Evolutionary conservation across 1,140 invertebrate genomes (phyloP).

Genomic region (Drosophila nannoptera): DNA sequence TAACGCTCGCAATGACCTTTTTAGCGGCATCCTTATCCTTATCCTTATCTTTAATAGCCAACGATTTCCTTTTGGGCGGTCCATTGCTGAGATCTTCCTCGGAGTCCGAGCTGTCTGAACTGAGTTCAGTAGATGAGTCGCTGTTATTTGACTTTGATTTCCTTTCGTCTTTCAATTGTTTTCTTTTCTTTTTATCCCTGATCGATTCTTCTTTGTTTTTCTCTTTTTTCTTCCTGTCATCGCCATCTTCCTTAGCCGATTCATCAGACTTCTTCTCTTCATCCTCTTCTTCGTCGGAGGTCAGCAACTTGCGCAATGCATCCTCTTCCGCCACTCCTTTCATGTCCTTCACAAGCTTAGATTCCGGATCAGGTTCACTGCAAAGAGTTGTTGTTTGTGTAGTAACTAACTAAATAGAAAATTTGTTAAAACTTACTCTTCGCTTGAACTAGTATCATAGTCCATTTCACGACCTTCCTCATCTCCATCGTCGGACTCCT

Average conservation of each 20-base stretch:
- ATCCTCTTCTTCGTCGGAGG: slow-evolving; percentile 94
- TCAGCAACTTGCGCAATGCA: slow-evolving; percentile 89
- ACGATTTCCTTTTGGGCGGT: slow-evolving; percentile 75
- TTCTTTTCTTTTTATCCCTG: slow-evolving; percentile 83
- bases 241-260: slow-evolving; percentile 81
- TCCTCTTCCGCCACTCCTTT: slow-evolving; percentile 94
- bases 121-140: slow-evolving; percentile 86
- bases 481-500: slow-evolving; percentile 98
- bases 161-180: slow-evolving; percentile 83
- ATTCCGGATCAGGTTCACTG: slow-evolving; percentile 88
- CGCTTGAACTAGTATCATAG: slow-evolving; percentile 91
- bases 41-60: slow-evolving; percentile 58
- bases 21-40: slow-evolving; percentile 57
- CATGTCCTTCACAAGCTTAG: slow-evolving; percentile 85
- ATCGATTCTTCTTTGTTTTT: slow-evolving; percentile 82
- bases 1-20: slow-evolving; percentile 66
- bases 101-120: slow-evolving; percentile 86
- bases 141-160: slow-evolving; percentile 79
- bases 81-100: slow-evolving; percentile 80
- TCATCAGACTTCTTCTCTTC: slow-evolving; percentile 85
- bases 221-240: slow-evolving; percentile 83
- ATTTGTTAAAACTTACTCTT: slow-evolving; percentile 79
- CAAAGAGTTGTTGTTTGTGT: slow-evolving; percentile 31
- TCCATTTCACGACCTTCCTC: slow-evolving; percentile 94
- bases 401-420: background rate